A percentile compares a stretch with the other conserved stretches of the same genome.
Conservation (phyloP, 2,113 vertebrate genomes). For the Chaetodon trifascialis region DNA sequence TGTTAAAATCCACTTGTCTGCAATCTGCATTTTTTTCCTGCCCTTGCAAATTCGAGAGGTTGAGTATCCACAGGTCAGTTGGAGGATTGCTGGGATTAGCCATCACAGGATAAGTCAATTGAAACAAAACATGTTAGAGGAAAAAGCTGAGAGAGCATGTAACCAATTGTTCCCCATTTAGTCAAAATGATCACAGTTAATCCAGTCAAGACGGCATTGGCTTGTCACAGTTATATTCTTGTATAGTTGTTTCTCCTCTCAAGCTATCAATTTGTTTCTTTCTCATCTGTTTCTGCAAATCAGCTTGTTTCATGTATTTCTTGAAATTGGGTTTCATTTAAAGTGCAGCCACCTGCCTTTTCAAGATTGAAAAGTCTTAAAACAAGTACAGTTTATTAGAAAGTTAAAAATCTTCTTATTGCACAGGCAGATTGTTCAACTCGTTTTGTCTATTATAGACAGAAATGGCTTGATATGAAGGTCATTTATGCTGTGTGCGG, state of each 20-base stretch:
- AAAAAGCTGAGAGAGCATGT: conserved; percentile 44
- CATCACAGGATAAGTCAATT: conserved; percentile 51
- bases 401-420: background rate
- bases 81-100: conserved; percentile 56
- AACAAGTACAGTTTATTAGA: background rate
- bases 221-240: conserved; percentile 10
- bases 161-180: conserved; percentile 39
- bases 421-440: background rate
- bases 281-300: background rate
- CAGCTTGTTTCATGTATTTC: background rate
- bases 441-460: background rate
- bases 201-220: conserved; percentile 10
- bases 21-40: no score
- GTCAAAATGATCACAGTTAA: conserved; percentile 15
- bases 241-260: background rate
- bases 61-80: conserved; percentile 19
- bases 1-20: conserved; percentile 16
- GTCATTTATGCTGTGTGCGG: background rate
- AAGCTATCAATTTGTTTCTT: background rate
- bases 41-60: conserved; percentile 8
- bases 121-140: conserved; percentile 28
- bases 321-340: background rate
- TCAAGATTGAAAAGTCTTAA: background rate
- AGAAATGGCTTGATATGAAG: background rate
- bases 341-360: background rate